Conservation (phyloP, 92 coral and sea anemone species). For the Palythoa grandiflora region DNA sequence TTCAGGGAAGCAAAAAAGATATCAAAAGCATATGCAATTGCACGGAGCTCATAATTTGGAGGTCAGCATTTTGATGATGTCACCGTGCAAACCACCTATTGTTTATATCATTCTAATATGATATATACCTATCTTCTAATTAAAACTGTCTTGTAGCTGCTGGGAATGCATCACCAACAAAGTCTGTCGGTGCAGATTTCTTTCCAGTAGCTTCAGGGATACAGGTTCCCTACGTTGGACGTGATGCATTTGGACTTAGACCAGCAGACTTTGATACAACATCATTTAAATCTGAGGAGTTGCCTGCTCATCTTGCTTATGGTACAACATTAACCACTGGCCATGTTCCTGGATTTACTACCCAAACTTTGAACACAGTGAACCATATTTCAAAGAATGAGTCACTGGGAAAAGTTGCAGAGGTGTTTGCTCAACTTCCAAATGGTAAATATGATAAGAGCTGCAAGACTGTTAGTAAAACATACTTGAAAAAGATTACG, state of each 20-base stretch:
- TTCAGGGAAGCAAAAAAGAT: too few species aligned
- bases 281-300: slow-evolving; percentile 40
- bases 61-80: too few species aligned
- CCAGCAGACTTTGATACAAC: slow-evolving; percentile 11
- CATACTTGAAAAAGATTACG: slow-evolving; percentile 77
- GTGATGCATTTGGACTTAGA: slow-evolving; percentile 71
- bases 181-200: slow-evolving; percentile 89
- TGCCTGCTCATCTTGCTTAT: slow-evolving; percentile 43
- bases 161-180: slow-evolving; percentile 74
- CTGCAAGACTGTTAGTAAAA: slow-evolving; percentile 64
- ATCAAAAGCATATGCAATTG: too few species aligned
- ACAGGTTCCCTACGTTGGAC: slow-evolving; percentile 95
- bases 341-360: slow-evolving; percentile 15
- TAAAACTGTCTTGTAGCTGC: slow-evolving; percentile 59
- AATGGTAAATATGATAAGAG: slow-evolving; percentile 72
- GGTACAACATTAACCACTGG: slow-evolving; percentile 41
- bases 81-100: too few species aligned
- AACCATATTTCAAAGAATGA: slow-evolving; percentile 43
- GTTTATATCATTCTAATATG: neutral
- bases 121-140: neutral
- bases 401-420: slow-evolving; percentile 60
- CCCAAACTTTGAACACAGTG: neutral
- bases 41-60: too few species aligned
- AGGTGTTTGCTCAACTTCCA: slow-evolving; percentile 72
- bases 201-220: slow-evolving; percentile 96